Evolutionary conservation across 2,888 invertebrate genomes (phyloP), one percentile per base, ranked within the genome.

Genomic region (Blastobasis adustella): DNA sequence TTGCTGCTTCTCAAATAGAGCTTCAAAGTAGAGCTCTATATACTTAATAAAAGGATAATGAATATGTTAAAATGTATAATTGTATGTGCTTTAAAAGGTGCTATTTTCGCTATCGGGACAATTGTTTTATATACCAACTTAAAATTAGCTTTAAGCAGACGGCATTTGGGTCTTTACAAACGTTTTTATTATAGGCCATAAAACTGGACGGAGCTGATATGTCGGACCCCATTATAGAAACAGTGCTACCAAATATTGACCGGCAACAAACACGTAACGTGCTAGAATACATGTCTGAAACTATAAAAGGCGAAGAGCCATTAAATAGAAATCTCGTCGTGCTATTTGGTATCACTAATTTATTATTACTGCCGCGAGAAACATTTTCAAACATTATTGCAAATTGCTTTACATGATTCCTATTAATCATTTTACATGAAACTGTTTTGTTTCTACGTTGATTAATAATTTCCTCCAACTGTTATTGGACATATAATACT

Each of bases 111-210:
- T 23, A 23, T 23, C 3, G 3, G 3, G 23, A 23, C 23, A 23
- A 23, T 23, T 23, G 23, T 23, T 23, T 23, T 23, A 23, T 23
- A 23, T 3, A 23, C 23, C 23, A 23, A 23, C 23, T 23, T 23
- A 23, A 23, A 23, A 23, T 23, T 23, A 23, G 23, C 23, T 23
- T 23, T 23, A 23, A 23, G 23, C 23, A 69, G 66, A 65, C 66
- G 72, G 62, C 67, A 68, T 69, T 67, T 65, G 66, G 59, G 68
- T 57, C 65, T 61, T 66, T 65, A 67, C 66, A 58, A 65, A 69
- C 66, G 62, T 69, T 70, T 76, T 74, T 72, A 78, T 73, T 60
- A 53, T 63, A 51, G 54, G 60, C 67, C 66, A 75, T 73, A 78
- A 79, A 76, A 71, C 66, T 65, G 63, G 67, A 67, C 63, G 59